Percentiles rank a stretch among this genome's conserved stretches.
These are phyloP conservation scores for Phrynosoma blainvillii DNA, from an alignment of 2,113 vertebrate species.

Conservation along the genomic window DNA sequence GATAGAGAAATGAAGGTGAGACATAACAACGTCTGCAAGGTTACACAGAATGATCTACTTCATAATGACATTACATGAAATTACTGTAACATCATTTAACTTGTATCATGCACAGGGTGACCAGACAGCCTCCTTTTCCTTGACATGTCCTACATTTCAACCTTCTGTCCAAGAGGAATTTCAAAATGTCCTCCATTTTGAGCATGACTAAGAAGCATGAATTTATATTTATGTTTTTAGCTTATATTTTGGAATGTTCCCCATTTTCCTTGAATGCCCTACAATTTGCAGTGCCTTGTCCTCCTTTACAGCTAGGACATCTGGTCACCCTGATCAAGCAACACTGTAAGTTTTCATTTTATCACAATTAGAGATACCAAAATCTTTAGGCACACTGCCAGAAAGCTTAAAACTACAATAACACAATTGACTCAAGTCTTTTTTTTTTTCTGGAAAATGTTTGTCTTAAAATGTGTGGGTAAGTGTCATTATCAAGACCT, in stretches of 20 bases:
- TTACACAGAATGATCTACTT: background rate
- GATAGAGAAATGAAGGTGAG: background rate
- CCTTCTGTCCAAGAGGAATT: too few species aligned
- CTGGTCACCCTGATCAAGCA: too few species aligned
- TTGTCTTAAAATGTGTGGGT: conserved; percentile 73
- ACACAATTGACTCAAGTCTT: conserved; percentile 32
- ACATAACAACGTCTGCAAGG: background rate
- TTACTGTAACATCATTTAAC: background rate
- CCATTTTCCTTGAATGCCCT: too few species aligned
- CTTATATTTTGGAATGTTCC: too few species aligned
- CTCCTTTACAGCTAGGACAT: too few species aligned
- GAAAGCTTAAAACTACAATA: conserved; percentile 15
- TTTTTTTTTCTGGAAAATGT: conserved; percentile 44
- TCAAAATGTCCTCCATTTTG: too few species aligned
- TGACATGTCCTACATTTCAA: too few species aligned
- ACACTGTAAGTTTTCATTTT: background rate
- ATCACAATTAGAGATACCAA: conserved; percentile 5
- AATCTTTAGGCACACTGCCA: background rate
- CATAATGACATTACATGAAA: background rate
- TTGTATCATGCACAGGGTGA: background rate
- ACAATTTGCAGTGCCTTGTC: too few species aligned
- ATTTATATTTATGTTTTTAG: too few species aligned
- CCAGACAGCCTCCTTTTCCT: too few species aligned
- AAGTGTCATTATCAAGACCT: conserved; percentile 78
- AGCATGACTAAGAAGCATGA: too few species aligned